Conservation (phyloP, 2,888 invertebrate genomes). For the Rhagium mordax region DNA sequence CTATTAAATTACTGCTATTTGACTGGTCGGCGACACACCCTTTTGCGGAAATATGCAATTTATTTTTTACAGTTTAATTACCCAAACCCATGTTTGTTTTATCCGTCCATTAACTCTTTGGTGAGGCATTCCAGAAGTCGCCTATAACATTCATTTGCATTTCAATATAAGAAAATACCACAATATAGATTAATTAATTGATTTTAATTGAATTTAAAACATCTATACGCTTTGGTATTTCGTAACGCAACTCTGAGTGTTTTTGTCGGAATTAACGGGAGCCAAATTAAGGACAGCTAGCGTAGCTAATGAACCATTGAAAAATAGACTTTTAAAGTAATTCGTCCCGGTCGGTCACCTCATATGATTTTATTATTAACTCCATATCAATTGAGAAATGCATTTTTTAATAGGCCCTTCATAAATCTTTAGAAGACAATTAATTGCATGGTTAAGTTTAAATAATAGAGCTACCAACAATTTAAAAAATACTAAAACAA, state of each 20-base stretch:
- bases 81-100: background rate
- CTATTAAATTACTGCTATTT: too few relatives aligned
- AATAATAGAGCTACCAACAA: background rate
- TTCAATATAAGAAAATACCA: conserved; percentile 16
- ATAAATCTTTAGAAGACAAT: background rate
- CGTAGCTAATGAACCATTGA: conserved; percentile 38
- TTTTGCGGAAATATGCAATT: too few relatives aligned
- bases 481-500: background rate
- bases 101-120: background rate
- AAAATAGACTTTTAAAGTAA: conserved; percentile 37
- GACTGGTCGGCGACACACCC: too few relatives aligned
- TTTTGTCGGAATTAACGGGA: conserved; percentile 39
- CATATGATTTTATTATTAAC: conserved; percentile 23
- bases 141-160: background rate
- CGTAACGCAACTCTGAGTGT: conserved; percentile 20
- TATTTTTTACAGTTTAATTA: too few relatives aligned
- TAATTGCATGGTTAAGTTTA: conserved; percentile 1
- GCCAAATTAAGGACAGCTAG: conserved; percentile 34
- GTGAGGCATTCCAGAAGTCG: background rate
- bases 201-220: conserved; percentile 20
- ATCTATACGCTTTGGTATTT: conserved; percentile 13
- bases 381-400: conserved; percentile 24
- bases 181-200: conserved; percentile 15
- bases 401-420: background rate
- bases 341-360: conserved; percentile 41